A percentile compares a stretch with the other conserved stretches of the same genome.
phyloP scores from a whole-genome alignment of 2,113 vertebrate species.

The Eublepharis macularius region DNA sequence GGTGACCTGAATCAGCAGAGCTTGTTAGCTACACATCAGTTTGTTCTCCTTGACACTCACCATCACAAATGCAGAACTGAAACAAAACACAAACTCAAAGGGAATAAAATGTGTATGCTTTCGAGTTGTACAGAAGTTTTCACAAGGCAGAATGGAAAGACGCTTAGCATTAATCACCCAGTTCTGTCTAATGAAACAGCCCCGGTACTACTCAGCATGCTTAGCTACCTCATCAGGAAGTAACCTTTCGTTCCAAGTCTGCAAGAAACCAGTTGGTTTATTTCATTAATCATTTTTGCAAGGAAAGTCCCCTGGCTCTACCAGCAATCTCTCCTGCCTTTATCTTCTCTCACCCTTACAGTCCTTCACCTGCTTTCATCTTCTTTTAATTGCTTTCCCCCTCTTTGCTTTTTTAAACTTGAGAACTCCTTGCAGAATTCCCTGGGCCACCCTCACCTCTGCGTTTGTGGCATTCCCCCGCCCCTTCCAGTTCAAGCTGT shows the following conservation, averaged over 20 bases:
- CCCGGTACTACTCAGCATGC: neutral
- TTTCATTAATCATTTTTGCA: constrained; percentile 33
- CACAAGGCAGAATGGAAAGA: neutral
- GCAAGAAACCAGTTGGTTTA: neutral
- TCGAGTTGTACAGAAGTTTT: neutral
- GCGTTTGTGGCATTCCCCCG: constrained; percentile 25
- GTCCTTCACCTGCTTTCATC: neutral
- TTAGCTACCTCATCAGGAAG: neutral
- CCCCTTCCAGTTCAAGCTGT: constrained; percentile 31
- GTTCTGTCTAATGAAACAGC: neutral
- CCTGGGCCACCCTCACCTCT: neutral
- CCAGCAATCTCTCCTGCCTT: neutral
- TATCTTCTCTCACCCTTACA: neutral
- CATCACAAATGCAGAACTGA: too few species aligned
- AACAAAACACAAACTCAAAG: neutral
- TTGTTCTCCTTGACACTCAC: too few species aligned
- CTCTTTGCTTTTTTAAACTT: constrained; percentile 14
- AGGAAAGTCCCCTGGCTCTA: neutral
- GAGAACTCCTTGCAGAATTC: constrained; percentile 36
- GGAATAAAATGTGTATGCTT: neutral
- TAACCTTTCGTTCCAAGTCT: neutral
- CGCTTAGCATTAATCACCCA: neutral
- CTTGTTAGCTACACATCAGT: too few species aligned
- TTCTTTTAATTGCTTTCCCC: neutral
- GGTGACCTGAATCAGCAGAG: too few species aligned